Base-by-base conservation (phyloP, 2,888 invertebrate species). In the Tinea semifulvella region DNA sequence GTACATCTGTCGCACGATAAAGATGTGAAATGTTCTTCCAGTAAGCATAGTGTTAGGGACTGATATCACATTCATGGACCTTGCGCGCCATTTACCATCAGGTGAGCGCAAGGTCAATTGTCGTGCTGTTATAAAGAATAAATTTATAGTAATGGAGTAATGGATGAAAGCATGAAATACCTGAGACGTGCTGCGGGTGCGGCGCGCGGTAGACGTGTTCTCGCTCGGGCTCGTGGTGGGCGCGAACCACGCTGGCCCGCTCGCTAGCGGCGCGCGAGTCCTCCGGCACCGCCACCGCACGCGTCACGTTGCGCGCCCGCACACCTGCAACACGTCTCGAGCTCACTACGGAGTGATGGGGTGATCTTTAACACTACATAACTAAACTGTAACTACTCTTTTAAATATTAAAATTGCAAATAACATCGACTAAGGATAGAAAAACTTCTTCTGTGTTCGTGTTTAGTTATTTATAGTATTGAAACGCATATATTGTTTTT, bases 241-340 rank as follows among this genome's bases (percentile, higher is more conserved):
- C 79, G 57, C 79, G 79, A 59, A 80, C 65, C 55, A 77, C 79
- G 63, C 77, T 76, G 46, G 77, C 76, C 56, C 79, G 68, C 67
- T 77, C 79, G 40, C 49, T 46, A n/a, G 19, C 40, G 17, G 19
- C 13, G 13, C 36, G 40, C 42, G 42, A 50, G 56, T 63, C 48
- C 52, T 28, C 54, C 46, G 52, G 47, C 65, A 60, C 46, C 56
- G 55, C 49, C 66, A 61, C 49, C 73, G 71, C 47, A 42, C 52
- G 49, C 38, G 48, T 47, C 46, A 46, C 46, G 47, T 50, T 52
- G 48, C 57, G 58, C 45, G 20, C 28, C 20, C 62, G 58, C 54
- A 52, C 56, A 52, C 57, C 65, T 65, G 63, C 56, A 67, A 75
- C 62, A 63, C 61, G 62, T 55, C 63, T 60, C 58, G 48, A 36